Conservation (phyloP, 2,797 vertebrate species). For the Halcyon leucocephala region DNA sequence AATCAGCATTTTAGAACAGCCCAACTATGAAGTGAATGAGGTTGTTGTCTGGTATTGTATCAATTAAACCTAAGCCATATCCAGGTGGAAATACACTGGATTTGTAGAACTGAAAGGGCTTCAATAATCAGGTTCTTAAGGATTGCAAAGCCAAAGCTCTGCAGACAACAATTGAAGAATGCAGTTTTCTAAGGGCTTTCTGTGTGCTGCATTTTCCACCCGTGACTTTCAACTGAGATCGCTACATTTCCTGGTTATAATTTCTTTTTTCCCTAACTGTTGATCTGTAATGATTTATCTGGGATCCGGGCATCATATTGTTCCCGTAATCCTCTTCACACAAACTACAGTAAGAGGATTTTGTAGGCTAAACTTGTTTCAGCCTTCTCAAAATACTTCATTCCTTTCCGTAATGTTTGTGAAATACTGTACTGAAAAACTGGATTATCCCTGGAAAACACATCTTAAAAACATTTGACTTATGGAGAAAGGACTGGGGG, state of each 20-base stretch:
- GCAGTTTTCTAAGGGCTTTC: not conserved
- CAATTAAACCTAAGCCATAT: not conserved
- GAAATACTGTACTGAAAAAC: not conserved
- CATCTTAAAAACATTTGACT: not conserved
- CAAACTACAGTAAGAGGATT: conserved; percentile 8
- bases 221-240: not conserved
- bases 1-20: not conserved
- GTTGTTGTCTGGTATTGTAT: not conserved
- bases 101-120: not conserved
- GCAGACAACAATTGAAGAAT: not conserved
- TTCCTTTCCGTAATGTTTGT: not conserved
- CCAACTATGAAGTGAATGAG: not conserved
- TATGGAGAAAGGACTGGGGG: not conserved
- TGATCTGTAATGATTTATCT: not conserved
- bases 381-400: not conserved
- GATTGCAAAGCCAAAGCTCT: not conserved
- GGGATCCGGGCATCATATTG: not conserved
- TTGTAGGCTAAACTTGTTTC: not conserved
- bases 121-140: not conserved
- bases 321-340: not conserved
- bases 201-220: not conserved
- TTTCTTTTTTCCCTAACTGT: not conserved
- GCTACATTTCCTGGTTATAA: not conserved
- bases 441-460: not conserved
- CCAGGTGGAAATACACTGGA: not conserved